Base-by-base conservation (phyloP, 1,140 invertebrate genomes). In the Eubasilissa regina region DNA sequence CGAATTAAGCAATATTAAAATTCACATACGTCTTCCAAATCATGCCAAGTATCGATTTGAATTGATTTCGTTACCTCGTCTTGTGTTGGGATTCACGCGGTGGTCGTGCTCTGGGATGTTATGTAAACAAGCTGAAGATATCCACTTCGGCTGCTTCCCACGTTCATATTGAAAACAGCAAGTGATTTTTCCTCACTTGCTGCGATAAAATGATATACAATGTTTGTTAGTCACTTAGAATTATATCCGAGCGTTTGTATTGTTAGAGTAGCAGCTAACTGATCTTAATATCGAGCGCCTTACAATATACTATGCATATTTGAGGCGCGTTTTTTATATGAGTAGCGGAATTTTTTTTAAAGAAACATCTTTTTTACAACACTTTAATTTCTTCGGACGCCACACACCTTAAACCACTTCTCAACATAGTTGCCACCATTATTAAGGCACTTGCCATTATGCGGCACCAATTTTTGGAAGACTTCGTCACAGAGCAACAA, bases 111-210 rank as follows among this genome's bases (percentile, higher is more conserved):
- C 75, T 15, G 11, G 25, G 73, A 74, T 77, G 79, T 81, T 81
- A 81, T 81, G 80, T 81, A 81, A 81, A 81, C 80, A 78, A 79
- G 80, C 47, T 47, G 51, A 55, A 43, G 75, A 48, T 77, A 68
- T 70, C 60, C 55, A 48, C 45, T 51, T 45, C 45, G 19, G 44
- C 35, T 8, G 51, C 75, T 81, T 81, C 80, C 77, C 80, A 81
- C 80, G 80, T 74, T 81, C 35, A 81, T 74, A 77, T 81, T 77
- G 73, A 79, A 79, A 81, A 75, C 80, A 58, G 79, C 79, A 68
- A 80, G 74, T 80, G 73, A 68, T 80, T 80, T 80, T 77, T 77
- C 15, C 35, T 76, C 58, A 35, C 60, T 64, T 77, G 64, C 62
- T 64, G 62, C 51, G 51, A 77, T 77, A 64, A 77, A 77, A 77